These are phyloP conservation scores for Epirrhoe alternata DNA, from an alignment of 2,888 invertebrate species.

Conservation along the genomic window DNA sequence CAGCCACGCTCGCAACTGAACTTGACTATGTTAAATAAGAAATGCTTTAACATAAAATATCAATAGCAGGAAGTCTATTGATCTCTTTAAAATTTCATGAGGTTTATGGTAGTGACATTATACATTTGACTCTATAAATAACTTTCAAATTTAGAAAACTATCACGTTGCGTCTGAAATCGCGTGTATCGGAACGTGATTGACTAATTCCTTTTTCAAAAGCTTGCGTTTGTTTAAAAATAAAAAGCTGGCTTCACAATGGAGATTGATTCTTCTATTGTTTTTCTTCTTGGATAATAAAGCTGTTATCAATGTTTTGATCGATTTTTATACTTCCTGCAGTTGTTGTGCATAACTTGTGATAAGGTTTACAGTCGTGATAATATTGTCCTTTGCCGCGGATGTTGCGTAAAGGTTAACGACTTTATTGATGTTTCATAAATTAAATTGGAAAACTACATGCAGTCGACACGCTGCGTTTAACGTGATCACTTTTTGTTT, in stretches of 20 bases:
- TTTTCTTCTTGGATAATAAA: slow-evolving; percentile 63
- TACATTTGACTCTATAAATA: slow-evolving; percentile 43
- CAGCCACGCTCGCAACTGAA: slow-evolving; percentile 37
- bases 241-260: slow-evolving; percentile 67
- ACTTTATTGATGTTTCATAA: slow-evolving; percentile 34
- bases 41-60: slow-evolving; percentile 19
- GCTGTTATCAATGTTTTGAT: slow-evolving; percentile 64
- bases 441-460: slow-evolving; percentile 33
- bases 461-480: slow-evolving; percentile 48
- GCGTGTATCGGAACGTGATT: slow-evolving; percentile 71
- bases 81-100: slow-evolving; percentile 62
- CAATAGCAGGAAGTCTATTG: slow-evolving; percentile 46
- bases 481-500: slow-evolving; percentile 61
- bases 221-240: slow-evolving; percentile 57
- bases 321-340: slow-evolving; percentile 72
- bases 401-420: slow-evolving; percentile 52
- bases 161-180: slow-evolving; percentile 56
- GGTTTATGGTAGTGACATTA: slow-evolving; percentile 19
- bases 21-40: slow-evolving; percentile 17
- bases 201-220: slow-evolving; percentile 54
- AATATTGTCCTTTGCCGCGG: slow-evolving; percentile 33
- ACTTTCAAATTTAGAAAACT: slow-evolving; percentile 62
- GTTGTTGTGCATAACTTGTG: slow-evolving; percentile 57
- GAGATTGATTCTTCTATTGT: slow-evolving; percentile 75
- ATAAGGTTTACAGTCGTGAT: slow-evolving; percentile 46